Evolutionary conservation across 2,888 invertebrate species (phyloP).

Genomic region (Biston stratarius): DNA sequence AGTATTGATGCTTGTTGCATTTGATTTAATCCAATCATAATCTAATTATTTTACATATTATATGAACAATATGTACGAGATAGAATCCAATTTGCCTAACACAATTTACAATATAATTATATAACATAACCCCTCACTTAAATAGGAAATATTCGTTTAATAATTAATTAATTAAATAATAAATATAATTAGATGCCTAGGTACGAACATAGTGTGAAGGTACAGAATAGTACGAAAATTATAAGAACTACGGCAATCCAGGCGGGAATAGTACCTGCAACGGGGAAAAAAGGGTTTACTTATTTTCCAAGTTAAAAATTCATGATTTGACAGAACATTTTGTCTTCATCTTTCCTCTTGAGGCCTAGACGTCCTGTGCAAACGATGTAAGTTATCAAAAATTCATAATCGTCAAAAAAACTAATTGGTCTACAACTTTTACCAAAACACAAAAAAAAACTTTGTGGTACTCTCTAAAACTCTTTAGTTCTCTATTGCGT

Average conservation of each 20-base stretch:
- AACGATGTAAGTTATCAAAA: too few relatives aligned
- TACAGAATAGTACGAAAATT: constrained; percentile 91
- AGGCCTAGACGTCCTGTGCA: too few relatives aligned
- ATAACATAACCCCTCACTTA: constrained; percentile 52
- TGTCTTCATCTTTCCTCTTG: too few relatives aligned
- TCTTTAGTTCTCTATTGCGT: too few relatives aligned
- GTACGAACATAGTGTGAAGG: constrained; percentile 94
- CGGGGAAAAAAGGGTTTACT: not conserved
- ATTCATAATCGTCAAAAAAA: too few relatives aligned
- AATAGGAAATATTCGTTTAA: constrained; percentile 44
- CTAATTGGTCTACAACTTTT: too few relatives aligned
- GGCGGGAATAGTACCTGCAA: constrained; percentile 91
- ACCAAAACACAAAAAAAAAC: too few relatives aligned
- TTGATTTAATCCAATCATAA: constrained; percentile 75
- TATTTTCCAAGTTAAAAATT: too few relatives aligned
- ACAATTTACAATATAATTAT: constrained; percentile 54
- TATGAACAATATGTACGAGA: constrained; percentile 67
- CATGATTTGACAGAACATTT: too few relatives aligned
- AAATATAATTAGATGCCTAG: constrained; percentile 88
- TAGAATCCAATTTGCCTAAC: constrained; percentile 66
- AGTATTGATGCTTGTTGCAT: constrained; percentile 63
- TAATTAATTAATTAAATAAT: constrained; percentile 38
- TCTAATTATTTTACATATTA: constrained; percentile 75
- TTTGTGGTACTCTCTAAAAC: too few relatives aligned
- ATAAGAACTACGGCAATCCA: constrained; percentile 93